phyloP scores from a whole-genome alignment of 2,113 vertebrate genomes.

The Butorides virescens region DNA sequence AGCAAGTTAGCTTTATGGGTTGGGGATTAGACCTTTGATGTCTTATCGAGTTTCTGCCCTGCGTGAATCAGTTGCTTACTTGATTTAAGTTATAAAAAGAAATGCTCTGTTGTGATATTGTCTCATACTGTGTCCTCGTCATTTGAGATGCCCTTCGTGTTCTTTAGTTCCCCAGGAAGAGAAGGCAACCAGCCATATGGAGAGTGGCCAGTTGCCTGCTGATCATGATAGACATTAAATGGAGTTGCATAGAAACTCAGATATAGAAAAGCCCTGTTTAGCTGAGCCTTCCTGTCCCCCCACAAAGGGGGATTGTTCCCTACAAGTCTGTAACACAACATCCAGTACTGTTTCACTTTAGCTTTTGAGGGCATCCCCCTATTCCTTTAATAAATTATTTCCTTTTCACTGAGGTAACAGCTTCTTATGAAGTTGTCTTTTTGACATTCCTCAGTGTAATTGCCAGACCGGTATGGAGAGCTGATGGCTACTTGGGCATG shows the following conservation, averaged over 20 bases:
- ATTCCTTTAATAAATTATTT: not conserved
- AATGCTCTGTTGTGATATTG: constrained; percentile 39
- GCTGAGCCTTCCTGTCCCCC: not conserved
- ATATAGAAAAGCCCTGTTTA: constrained; percentile 9
- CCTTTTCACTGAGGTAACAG: not conserved
- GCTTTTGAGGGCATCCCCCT: not conserved
- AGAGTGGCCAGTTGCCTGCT: constrained; percentile 53
- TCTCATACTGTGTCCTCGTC: constrained; percentile 54
- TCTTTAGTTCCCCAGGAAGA: constrained; percentile 34
- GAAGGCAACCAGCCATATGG: constrained; percentile 58
- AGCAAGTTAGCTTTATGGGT: constrained; percentile 46
- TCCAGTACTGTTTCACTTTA: not conserved
- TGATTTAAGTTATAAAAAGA: constrained; percentile 61
- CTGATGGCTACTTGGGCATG: not conserved
- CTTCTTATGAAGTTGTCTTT: not conserved
- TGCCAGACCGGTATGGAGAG: not conserved
- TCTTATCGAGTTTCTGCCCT: constrained; percentile 50
- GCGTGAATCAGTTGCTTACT: constrained; percentile 57
- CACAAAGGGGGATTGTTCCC: constrained; percentile 42
- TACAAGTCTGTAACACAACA: not conserved
- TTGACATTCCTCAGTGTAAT: not conserved
- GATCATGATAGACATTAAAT: not conserved
- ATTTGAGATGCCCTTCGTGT: constrained; percentile 42
- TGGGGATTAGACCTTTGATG: constrained; percentile 54
- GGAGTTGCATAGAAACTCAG: constrained; percentile 7